Percentiles rank a stretch among this genome's conserved stretches.
Evolutionary conservation across 2,113 vertebrate species (phyloP).

Genomic region (mouse (Mus musculus)): DNA sequence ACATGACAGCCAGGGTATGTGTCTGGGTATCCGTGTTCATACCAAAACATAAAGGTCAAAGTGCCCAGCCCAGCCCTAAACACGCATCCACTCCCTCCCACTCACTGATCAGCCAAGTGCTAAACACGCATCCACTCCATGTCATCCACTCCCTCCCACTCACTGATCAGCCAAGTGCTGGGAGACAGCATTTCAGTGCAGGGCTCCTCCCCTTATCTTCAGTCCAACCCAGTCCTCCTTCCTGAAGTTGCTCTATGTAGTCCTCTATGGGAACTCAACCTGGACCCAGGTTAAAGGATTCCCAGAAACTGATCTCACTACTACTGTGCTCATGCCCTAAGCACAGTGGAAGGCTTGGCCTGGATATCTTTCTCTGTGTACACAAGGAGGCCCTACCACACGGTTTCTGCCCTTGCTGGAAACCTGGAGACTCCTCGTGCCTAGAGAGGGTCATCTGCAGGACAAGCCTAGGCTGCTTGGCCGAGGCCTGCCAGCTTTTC

Average conservation of each 20-base stretch:
- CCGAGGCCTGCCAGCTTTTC: not conserved
- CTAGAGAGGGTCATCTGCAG: not conserved
- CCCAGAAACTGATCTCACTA: not conserved
- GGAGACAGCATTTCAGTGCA: not conserved
- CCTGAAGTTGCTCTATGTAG: not conserved
- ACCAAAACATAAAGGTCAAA: not conserved
- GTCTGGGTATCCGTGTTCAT: not conserved
- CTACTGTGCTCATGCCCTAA: not conserved
- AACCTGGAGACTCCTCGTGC: not conserved
- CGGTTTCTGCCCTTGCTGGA: no score
- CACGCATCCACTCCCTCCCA: not conserved
- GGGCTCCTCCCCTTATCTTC: not conserved
- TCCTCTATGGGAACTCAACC: no score
- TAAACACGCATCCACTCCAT: not conserved
- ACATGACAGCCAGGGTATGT: not conserved
- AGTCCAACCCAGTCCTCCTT: not conserved
- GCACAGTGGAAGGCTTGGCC: not conserved
- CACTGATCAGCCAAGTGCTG: not conserved
- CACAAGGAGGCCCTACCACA: not conserved
- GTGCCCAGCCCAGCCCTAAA: not conserved
- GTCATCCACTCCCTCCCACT: not conserved
- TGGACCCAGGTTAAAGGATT: not conserved
- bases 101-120: not conserved
- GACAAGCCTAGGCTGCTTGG: not conserved
- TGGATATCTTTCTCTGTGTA: not conserved